Percentiles rank a stretch among this genome's conserved stretches.
phyloP scores from a whole-genome alignment of 2,113 vertebrate genomes.

The Collichthys lucidus region DNA sequence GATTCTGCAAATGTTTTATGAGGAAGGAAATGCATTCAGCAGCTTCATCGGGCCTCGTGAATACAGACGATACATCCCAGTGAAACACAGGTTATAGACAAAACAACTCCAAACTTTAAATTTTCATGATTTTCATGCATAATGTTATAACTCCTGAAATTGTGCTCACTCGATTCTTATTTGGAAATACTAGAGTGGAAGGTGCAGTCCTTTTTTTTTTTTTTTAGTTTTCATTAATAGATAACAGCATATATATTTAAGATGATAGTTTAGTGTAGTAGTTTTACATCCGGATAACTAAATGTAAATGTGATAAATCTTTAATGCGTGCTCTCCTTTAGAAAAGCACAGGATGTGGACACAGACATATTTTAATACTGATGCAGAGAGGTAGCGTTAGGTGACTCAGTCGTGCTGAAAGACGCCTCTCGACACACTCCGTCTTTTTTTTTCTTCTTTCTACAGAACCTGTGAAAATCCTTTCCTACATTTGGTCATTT shows the following conservation, averaged over 20 bases:
- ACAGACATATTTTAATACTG: not conserved
- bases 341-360: not conserved
- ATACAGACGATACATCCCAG: too few relatives aligned
- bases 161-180: too few relatives aligned
- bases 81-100: too few relatives aligned
- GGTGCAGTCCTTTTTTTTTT: too few relatives aligned
- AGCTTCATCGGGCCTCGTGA: too few relatives aligned
- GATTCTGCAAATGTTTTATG: not conserved
- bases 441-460: not conserved
- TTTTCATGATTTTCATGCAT: too few relatives aligned
- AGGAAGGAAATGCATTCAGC: not conserved
- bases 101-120: too few relatives aligned
- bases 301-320: not conserved
- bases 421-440: not conserved
- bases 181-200: too few relatives aligned
- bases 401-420: not conserved
- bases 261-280: not conserved
- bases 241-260: not conserved
- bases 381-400: not conserved
- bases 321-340: not conserved
- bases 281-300: not conserved
- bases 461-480: slow-evolving; percentile 15
- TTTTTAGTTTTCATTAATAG: not conserved
- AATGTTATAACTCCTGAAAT: too few relatives aligned
- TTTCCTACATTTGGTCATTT: slow-evolving; percentile 38